Conservation (phyloP, 2,888 invertebrate species). For the Copidosoma aretas region DNA sequence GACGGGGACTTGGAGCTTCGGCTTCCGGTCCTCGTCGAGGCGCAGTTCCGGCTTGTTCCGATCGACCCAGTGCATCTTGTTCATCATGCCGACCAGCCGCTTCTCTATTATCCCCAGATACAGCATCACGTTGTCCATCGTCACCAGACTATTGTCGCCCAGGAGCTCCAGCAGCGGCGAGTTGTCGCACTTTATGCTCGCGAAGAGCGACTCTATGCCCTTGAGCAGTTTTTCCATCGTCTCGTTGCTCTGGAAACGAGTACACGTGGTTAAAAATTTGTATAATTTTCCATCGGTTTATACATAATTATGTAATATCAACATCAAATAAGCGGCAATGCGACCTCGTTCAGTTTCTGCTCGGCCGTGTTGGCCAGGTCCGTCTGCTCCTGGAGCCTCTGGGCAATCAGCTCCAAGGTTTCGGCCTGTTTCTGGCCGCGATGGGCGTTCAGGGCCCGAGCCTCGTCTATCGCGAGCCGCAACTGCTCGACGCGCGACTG, state of each 20-base stretch:
- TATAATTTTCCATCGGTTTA: background rate
- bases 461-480: conserved; percentile 72
- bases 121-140: conserved; percentile 78
- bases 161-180: conserved; percentile 75
- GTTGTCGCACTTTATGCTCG: conserved; percentile 75
- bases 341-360: conserved; percentile 58
- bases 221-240: conserved; percentile 60
- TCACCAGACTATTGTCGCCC: conserved; percentile 76
- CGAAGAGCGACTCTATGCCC: conserved; percentile 65
- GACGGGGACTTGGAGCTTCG: conserved; percentile 53
- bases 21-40: conserved; percentile 57
- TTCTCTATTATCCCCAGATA: conserved; percentile 84
- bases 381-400: conserved; percentile 65
- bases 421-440: conserved; percentile 69
- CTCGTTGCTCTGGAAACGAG: conserved; percentile 53
- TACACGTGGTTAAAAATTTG: background rate
- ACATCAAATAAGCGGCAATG: too few species aligned
- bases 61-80: conserved; percentile 64
- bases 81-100: conserved; percentile 72
- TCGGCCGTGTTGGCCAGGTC: conserved; percentile 57
- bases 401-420: conserved; percentile 66
- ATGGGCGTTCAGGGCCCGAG: conserved; percentile 67
- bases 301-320: too few species aligned
- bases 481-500: conserved; percentile 73
- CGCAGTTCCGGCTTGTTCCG: conserved; percentile 42